Conservation (phyloP, 2,797 vertebrate species). For the Rallus crepitans region DNA sequence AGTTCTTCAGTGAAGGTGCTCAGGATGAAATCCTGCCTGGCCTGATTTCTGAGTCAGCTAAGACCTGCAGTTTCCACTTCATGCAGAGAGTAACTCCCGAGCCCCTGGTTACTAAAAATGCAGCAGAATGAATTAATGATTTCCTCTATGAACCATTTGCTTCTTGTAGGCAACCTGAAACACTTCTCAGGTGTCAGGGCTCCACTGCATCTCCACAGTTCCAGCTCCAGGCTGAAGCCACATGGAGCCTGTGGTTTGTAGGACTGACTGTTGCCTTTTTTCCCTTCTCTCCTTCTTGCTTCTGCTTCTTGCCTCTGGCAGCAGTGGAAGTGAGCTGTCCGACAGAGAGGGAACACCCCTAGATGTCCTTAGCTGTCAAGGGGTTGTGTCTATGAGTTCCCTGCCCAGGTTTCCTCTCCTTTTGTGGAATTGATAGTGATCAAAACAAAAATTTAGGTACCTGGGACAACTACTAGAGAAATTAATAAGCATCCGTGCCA, state of each 20-base stretch:
- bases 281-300: not conserved
- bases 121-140: not conserved
- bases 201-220: not conserved
- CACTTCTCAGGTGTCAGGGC: not conserved
- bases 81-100: not conserved
- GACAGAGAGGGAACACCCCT: not conserved
- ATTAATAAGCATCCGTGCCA: not conserved
- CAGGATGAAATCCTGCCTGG: not conserved
- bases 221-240: not conserved
- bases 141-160: not conserved
- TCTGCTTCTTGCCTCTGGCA: not conserved
- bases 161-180: not conserved
- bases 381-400: not conserved
- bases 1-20: not conserved
- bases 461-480: not conserved
- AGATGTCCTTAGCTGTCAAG: not conserved
- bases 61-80: not conserved
- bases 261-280: not conserved
- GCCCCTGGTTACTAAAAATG: not conserved
- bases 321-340: not conserved
- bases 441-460: not conserved
- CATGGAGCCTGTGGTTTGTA: not conserved
- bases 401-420: not conserved
- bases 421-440: not conserved
- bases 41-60: not conserved